Base-by-base conservation (phyloP, 2,888 invertebrate species). In the Spodoptera picta region DNA sequence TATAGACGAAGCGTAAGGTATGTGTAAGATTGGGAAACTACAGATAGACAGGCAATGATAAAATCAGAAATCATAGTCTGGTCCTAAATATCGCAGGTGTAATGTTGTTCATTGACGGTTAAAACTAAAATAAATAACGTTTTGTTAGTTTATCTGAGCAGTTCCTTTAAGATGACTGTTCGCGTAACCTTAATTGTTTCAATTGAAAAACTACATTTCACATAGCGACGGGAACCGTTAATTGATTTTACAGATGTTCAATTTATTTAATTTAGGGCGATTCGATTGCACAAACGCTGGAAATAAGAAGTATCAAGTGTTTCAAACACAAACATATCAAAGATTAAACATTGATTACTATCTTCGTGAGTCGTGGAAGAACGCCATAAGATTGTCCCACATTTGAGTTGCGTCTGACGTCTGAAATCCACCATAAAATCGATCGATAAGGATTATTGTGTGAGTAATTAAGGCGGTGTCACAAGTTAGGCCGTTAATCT, bases 161-260 rank as follows among this genome's bases (percentile, higher is more conserved):
- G 46, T 65, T 53, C 43, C 52, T 59, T 53, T 45, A 44, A 42
- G 64, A 67, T 75, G 79, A 75, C 76, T 76, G 86, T 74, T 81
- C 86, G 80, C 87, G 77, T 93, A 90, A 91, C 94, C 94, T 88
- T 87, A 94, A 94, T 94, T 92, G 93, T 82, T 87, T 92, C 86
- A 93, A 94, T 94, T 94, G 93, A 90, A 90, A 91, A 92, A 93
- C 86, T 81, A 84, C 86, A 79, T 85, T 87, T 86, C 84, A 85
- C 87, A 83, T 85, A 86, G 83, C 80, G 83, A 82, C 79, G 85
- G 81, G 81, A 87, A 90, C 84, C 82, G 75, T 86, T 91, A 87
- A 89, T 92, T 88, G 89, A 83, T 88, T 86, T 86, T 84, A 87
- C 87, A 88, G 86, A 87, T 86, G 88, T 82, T 87, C 87, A 83